These are phyloP conservation scores for Portevinia maculata DNA, from an alignment of 2,888 invertebrate genomes.

Conservation along the genomic window DNA sequence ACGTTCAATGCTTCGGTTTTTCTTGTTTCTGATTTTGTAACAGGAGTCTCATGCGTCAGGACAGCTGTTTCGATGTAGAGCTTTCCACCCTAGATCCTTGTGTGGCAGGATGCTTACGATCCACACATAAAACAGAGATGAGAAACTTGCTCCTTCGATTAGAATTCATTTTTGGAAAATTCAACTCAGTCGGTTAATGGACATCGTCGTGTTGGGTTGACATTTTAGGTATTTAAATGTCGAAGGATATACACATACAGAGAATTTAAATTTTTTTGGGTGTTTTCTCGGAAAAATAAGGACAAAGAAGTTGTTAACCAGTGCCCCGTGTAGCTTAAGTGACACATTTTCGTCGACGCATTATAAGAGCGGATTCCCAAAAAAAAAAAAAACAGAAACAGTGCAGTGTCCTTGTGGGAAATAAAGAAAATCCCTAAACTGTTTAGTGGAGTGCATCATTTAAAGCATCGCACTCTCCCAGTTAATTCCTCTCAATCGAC, in stretches of 20 bases:
- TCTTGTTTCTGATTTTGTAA: not conserved
- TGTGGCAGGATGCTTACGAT: constrained; percentile 53
- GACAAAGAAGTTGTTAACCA: constrained; percentile 3
- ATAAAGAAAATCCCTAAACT: not conserved
- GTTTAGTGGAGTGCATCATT: constrained; percentile 33
- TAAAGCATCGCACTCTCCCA: constrained; percentile 26
- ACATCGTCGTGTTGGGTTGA: constrained; percentile 62
- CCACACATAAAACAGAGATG: constrained; percentile 40
- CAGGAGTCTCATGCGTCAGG: constrained; percentile 63
- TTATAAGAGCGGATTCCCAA: constrained; percentile 1
- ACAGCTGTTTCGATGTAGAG: constrained; percentile 59
- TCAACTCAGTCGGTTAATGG: constrained; percentile 67
- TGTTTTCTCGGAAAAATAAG: constrained; percentile 42
- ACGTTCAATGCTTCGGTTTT: constrained; percentile 2
- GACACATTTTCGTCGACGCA: constrained; percentile 10
- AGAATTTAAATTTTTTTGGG: constrained; percentile 25
- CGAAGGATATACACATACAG: not conserved
- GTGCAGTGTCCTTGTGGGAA: not conserved
- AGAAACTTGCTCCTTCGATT: constrained; percentile 40
- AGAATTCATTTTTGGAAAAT: constrained; percentile 55
- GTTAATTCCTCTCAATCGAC: constrained; percentile 57
- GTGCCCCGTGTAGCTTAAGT: not conserved
- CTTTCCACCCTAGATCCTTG: constrained; percentile 39
- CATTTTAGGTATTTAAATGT: not conserved
- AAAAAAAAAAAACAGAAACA: not conserved